Conservation (phyloP, 2,113 vertebrate genomes). For the Callorhinus ursinus region DNA sequence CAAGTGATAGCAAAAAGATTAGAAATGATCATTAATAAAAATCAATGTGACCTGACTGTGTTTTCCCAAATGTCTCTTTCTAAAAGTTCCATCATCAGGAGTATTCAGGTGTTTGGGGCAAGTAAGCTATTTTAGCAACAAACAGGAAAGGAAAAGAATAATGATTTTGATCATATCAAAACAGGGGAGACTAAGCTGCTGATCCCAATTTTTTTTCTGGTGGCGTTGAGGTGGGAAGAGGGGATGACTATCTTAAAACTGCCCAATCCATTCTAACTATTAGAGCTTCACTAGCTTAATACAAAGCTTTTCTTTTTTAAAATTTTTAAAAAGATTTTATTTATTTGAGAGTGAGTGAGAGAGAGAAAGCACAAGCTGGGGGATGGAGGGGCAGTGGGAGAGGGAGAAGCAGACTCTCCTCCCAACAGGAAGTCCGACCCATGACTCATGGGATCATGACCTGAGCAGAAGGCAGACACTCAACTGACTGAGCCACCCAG, state of each 20-base stretch:
- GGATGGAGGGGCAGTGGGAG: neutral
- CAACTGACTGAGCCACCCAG: neutral
- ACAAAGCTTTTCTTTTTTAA: neutral
- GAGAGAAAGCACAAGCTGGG: neutral
- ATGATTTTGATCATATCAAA: neutral
- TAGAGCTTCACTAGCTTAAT: neutral
- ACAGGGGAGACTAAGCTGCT: neutral
- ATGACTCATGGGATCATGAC: neutral
- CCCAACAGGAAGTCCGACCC: neutral
- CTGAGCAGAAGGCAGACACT: too few relatives aligned
- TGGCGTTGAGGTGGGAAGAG: neutral
- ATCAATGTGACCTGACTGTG: neutral
- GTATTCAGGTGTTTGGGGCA: neutral
- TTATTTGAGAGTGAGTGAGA: neutral
- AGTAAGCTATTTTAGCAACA: constrained; percentile 13
- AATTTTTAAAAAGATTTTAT: neutral
- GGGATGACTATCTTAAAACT: neutral
- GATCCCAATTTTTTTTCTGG: neutral
- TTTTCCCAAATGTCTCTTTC: constrained; percentile 18
- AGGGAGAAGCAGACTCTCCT: neutral
- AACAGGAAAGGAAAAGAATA: neutral
- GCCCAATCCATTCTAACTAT: neutral
- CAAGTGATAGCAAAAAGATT: neutral
- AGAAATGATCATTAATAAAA: constrained; percentile 31
- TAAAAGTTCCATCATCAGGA: constrained; percentile 38